Evolutionary conservation across 2,888 invertebrate species (phyloP), one percentile per base, ranked within the genome.

Genomic region (Psococerastis gibbosa): DNA sequence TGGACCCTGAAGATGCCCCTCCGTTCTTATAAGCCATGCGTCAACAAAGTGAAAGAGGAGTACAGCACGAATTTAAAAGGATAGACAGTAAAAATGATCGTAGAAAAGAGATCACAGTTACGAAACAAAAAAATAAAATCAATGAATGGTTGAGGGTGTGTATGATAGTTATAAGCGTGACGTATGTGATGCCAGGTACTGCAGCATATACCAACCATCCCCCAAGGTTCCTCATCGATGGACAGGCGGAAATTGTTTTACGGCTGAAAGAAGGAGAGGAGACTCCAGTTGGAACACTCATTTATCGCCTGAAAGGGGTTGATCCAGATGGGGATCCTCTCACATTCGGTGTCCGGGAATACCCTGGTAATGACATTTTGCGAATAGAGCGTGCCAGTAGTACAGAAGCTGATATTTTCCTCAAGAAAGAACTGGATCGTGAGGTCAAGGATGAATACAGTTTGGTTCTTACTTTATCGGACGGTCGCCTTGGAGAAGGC

Each of bases 361-460:
- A 56, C 11, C 70, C 75, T 41, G 83, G 80, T 54, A 80, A 81
- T 62, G 81, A 85, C 60, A 74, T 89, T 50, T 74, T 91, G 58
- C 71, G 78, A 59, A 75, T 91, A 55, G 82, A 87, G 67, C 82
- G 77, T 63, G 71, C 74, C 54, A 78, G 78, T 54, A 67, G 73
- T 54, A 81, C 75, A 60, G 83, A 87, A 69, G 89, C 89, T 52
- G 77, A 85, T 62, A 71, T 91, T 56, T 85, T 79, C 64, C 71
- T 91, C 60, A 78, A 80, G 63, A 84, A 82, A 67, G 78, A 84
- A 65, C 71, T 91, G 56, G 91, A 91, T 67, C 71, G 89, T 64
- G 91, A 91, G 73, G 85, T 83, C 62, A 63, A 78, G 60, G 88
- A 88, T 61, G 89, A 89, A 65, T 89, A 88, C 60, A 77, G 81